Evolutionary conservation across 2,888 invertebrate species (phyloP), one percentile per base, ranked within the genome.

Genomic region (Tillus elongatus): DNA sequence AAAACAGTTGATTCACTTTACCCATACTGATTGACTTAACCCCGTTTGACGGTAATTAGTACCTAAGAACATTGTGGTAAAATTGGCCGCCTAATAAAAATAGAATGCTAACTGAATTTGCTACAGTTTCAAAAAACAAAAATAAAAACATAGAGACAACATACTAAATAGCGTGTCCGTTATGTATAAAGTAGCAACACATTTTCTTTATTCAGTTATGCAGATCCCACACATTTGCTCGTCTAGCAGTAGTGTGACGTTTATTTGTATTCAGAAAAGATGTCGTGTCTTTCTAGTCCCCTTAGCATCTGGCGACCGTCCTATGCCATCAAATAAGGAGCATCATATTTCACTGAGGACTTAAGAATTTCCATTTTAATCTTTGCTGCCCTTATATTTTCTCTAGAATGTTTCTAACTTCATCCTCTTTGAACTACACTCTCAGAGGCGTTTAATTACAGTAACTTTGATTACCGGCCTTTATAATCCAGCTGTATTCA

Each of bases 291-390:
- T 13, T 31, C 38, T 30, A 33, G 37, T 36, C 35, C 35, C 38
- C 38, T 40, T 14, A 39, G 39, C 49, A 50, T 43, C 46, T 46
- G 50, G 42, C 43, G 43, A 37, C 40, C 42, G 35, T 14, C 13
- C 10, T 35, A 6, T 39, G 39, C 26, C 30, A 37, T 42, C 52
- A 56, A 57, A 56, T 53, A 53, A 56, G 54, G 51, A 51, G 51
- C 47, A 53, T 60, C 54, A 57, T 57, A 59, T 56, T 56, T 58
- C 58, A 58, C 53, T 40, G 47, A 50, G 48, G 58, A 56, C 57
- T 58, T 55, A 53, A 54, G 53, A 57, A 55, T 55, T 56, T 55
- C 53, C 52, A 56, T 57, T 57, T 55, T 55, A 54, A 55, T 55
- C 53, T 53, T 46, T 45, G 46, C 39, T 30, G 41, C 16, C 11